phyloP scores from a whole-genome alignment of 2,888 invertebrate genomes.

The Dexiosoma caninum region DNA sequence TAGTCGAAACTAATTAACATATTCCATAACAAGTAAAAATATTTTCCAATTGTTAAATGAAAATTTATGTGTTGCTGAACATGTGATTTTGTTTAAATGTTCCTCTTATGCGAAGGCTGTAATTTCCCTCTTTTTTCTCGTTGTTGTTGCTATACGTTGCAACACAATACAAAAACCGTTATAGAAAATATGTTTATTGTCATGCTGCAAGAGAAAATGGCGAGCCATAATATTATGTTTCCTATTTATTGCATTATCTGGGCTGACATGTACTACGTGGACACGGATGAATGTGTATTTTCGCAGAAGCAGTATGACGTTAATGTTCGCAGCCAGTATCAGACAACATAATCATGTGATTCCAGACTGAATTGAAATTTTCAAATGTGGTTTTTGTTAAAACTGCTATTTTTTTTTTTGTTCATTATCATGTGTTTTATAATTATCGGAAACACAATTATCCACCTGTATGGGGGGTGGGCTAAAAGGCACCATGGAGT shows the following conservation, averaged over 20 bases:
- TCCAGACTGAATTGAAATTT: constrained; percentile 8
- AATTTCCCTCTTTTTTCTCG: neutral
- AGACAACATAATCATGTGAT: neutral
- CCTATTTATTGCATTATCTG: constrained; percentile 48
- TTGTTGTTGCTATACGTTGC: neutral
- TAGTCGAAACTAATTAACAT: neutral
- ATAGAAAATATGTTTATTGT: constrained; percentile 44
- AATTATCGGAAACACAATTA: constrained; percentile 50
- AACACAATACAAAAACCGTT: constrained; percentile 9
- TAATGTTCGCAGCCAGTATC: neutral
- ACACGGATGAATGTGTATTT: neutral
- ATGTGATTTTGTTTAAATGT: constrained; percentile 16
- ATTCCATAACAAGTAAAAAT: neutral
- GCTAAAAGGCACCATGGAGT: too few relatives aligned
- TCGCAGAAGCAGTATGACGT: neutral
- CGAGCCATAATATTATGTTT: constrained; percentile 40
- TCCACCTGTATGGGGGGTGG: constrained; percentile 46
- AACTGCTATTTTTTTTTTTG: neutral
- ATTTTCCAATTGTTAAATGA: neutral
- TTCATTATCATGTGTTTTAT: constrained; percentile 11
- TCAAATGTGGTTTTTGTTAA: neutral
- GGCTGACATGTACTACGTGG: constrained; percentile 11
- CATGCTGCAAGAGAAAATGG: constrained; percentile 17
- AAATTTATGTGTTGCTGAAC: constrained; percentile 1
- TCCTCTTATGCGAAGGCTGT: neutral